A percentile compares a stretch with the other conserved stretches of the same genome.
phyloP scores from a whole-genome alignment of 1,140 invertebrate species.

The Zaprionus nigranus region DNA sequence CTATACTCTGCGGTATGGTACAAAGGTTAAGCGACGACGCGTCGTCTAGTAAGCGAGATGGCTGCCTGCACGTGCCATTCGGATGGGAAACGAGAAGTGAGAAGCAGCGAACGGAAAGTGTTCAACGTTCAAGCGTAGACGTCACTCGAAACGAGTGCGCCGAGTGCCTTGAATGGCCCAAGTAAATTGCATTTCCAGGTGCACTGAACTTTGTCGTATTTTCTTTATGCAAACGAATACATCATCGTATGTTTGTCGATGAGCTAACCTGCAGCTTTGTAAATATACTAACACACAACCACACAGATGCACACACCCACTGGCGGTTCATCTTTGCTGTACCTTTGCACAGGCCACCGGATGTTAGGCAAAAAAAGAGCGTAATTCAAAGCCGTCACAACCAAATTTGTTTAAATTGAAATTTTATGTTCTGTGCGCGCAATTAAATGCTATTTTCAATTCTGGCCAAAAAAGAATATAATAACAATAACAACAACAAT shows the following conservation, averaged over 20 bases:
- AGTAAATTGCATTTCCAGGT: constrained; percentile 63
- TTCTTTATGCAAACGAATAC: not conserved
- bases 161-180: constrained; percentile 34
- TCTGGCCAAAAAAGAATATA: constrained; percentile 24
- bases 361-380: constrained; percentile 32
- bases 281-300: not conserved
- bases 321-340: not conserved
- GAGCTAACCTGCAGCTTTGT: constrained; percentile 16
- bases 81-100: not conserved
- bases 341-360: constrained; percentile 31
- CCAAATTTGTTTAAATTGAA: constrained; percentile 53
- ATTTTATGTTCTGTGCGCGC: constrained; percentile 46
- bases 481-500: not conserved
- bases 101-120: not conserved
- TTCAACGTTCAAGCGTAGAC: constrained; percentile 12
- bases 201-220: constrained; percentile 58
- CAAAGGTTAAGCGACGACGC: constrained; percentile 30
- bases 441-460: constrained; percentile 60
- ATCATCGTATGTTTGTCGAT: constrained; percentile 9
- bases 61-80: constrained; percentile 21
- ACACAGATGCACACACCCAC: not conserved
- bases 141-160: constrained; percentile 46
- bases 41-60: constrained; percentile 10
- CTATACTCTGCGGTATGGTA: constrained; percentile 12
- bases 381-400: constrained; percentile 19